Evolutionary conservation across 2,888 invertebrate species (phyloP).

Genomic region (Pyrrhia umbra): DNA sequence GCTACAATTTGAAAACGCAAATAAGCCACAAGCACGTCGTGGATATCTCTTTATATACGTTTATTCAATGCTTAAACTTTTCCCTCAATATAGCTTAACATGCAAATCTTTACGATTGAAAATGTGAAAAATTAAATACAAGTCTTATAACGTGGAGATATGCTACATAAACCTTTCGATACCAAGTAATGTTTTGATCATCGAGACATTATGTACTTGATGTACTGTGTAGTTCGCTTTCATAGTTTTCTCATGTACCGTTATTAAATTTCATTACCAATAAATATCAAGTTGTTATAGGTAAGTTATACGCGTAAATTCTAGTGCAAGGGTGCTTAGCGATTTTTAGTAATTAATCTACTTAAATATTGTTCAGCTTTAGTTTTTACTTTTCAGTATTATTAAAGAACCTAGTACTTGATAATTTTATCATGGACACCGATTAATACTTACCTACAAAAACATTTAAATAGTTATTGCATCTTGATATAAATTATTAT

Average conservation of each 20-base stretch:
- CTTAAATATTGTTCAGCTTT: background rate
- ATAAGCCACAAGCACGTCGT: background rate
- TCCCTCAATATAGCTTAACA: background rate
- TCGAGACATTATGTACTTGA: slow-evolving; percentile 10
- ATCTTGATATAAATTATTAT: too few relatives aligned
- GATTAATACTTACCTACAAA: too few relatives aligned
- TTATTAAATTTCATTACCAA: slow-evolving; percentile 19
- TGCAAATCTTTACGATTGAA: background rate
- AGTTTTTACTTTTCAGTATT: too few relatives aligned
- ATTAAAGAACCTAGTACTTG: too few relatives aligned
- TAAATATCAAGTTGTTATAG: slow-evolving; percentile 28
- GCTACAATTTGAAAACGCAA: background rate
- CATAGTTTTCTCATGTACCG: slow-evolving; percentile 37
- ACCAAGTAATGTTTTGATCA: slow-evolving; percentile 16
- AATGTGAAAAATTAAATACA: background rate
- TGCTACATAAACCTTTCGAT: slow-evolving; percentile 7
- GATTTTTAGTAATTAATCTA: slow-evolving; percentile 11
- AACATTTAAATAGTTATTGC: too few relatives aligned
- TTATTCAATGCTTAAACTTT: background rate
- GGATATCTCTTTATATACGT: background rate
- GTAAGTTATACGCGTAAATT: slow-evolving; percentile 12
- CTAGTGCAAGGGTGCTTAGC: background rate
- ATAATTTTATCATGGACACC: too few relatives aligned
- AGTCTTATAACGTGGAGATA: slow-evolving; percentile 5
- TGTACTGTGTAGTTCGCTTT: slow-evolving; percentile 17